Evolutionary conservation across 2,797 vertebrate species (phyloP), one percentile per base, ranked within the genome.

Genomic region (Menidia menidia): DNA sequence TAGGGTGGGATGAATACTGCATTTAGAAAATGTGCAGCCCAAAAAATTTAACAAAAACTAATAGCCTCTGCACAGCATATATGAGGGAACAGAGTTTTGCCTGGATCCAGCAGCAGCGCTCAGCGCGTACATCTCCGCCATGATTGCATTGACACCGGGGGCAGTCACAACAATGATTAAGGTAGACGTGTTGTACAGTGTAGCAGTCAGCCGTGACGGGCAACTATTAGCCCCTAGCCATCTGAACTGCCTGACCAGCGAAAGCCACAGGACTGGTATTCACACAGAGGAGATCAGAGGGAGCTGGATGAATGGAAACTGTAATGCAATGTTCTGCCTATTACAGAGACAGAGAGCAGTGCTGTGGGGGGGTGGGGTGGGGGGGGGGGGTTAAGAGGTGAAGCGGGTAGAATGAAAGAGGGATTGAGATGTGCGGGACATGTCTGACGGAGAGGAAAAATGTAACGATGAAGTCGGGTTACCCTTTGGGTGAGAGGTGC

Each of bases 321-420:
- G 78, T 84, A 88, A 81, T 88, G 82, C 87, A 85, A 60, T 75
- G 87, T 85, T 92, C 85, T 78, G 82, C 85, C 86, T 87, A 89
- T 90, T 89, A 83, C 55, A 41, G 77, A 78, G 81, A 78, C 60
- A 31, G 71, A 15, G 58, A 60, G 76, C 33, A 68, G 7, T 53
- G 69, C 43, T n/a, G 47, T 60, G 73, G 0, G 56, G 41, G 59
- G 25, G 75, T 39, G n/a, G 47, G 62, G 73, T 0, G 56, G 41
- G 59, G 25, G 75, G 43, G 43, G 60, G 64, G 70, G 54, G 4
- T 25, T 25, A 25, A 25, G 25, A 25, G 25, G 25, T 25, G 63
- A 47, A 45, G 15, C n/a, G 7, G 45, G n/a, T 44, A 44, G 66
- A 50, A 30, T 53, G 62, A 68, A 69, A 50, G 63, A 33, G 39